A percentile compares a stretch with the other conserved stretches of the same genome.
These are phyloP conservation scores for Chitala chitala DNA, from an alignment of 2,113 vertebrate species.

Conservation along the genomic window DNA sequence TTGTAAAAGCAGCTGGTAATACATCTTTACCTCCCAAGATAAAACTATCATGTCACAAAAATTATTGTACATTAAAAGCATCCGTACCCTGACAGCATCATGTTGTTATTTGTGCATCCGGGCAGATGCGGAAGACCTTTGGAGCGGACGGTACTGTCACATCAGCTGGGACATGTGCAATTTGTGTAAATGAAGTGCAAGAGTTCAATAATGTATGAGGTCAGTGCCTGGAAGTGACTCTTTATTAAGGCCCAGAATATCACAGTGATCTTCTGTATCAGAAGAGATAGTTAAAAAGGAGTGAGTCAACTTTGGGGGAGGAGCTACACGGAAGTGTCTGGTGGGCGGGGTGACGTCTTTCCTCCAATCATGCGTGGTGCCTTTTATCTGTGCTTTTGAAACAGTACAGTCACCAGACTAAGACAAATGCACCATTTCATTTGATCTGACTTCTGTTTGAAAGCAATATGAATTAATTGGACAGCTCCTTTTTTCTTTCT, in stretches of 20 bases:
- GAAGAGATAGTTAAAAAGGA: neutral
- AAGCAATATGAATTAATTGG: neutral
- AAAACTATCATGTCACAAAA: too few species aligned
- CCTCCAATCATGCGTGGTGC: neutral
- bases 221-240: neutral
- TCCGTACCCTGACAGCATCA: too few species aligned
- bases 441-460: slow-evolving; percentile 17
- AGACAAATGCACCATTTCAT: slow-evolving; percentile 7
- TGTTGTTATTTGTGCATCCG: too few species aligned
- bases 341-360: neutral
- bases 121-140: neutral
- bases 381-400: neutral
- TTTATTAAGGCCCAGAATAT: neutral
- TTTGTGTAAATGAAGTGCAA: neutral
- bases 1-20: too few species aligned
- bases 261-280: slow-evolving; percentile 1
- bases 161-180: neutral
- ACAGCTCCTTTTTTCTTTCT: neutral
- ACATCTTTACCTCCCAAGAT: too few species aligned
- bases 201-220: neutral
- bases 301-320: neutral
- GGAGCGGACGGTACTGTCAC: neutral
- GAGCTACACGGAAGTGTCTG: neutral
- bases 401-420: neutral
- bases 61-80: too few species aligned